Percentiles rank a stretch among this genome's conserved stretches.
Conservation (phyloP, 2,888 invertebrate genomes). For the Leptothorax acervorum region DNA sequence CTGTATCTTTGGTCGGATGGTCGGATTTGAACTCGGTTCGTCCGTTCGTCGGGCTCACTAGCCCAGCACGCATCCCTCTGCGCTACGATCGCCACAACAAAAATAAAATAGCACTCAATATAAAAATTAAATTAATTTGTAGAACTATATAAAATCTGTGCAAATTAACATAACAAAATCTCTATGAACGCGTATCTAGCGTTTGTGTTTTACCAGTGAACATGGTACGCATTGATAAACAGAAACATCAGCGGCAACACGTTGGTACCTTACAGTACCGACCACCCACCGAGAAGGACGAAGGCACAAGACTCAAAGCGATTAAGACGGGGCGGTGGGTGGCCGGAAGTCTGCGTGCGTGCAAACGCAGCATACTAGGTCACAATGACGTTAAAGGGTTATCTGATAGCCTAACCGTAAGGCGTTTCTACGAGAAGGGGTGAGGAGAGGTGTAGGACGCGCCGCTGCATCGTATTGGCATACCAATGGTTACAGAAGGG, state of each 20-base stretch:
- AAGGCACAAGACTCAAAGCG: constrained; percentile 73
- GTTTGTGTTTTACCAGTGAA: constrained; percentile 27
- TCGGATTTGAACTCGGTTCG: too few species aligned
- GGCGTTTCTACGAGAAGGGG: constrained; percentile 66
- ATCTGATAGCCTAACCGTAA: constrained; percentile 76
- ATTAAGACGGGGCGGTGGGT: constrained; percentile 74
- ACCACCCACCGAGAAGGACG: constrained; percentile 61
- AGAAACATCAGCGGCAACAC: constrained; percentile 62
- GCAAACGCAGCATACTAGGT: constrained; percentile 78
- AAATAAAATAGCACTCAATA: neutral
- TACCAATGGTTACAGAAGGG: constrained; percentile 72
- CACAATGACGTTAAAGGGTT: constrained; percentile 79
- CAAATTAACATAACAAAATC: neutral
- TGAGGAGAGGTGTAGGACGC: constrained; percentile 43
- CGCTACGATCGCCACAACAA: too few species aligned
- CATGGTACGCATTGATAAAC: constrained; percentile 52
- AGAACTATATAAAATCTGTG: neutral
- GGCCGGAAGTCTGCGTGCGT: constrained; percentile 73
- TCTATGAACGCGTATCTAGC: neutral
- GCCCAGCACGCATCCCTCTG: too few species aligned
- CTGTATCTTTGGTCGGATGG: too few species aligned
- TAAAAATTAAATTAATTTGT: neutral
- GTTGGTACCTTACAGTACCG: constrained; percentile 75
- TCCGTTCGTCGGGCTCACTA: too few species aligned
- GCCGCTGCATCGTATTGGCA: constrained; percentile 75